These are phyloP conservation scores for Tringa solitaria DNA, from an alignment of 2,113 vertebrate genomes.

Conservation along the genomic window DNA sequence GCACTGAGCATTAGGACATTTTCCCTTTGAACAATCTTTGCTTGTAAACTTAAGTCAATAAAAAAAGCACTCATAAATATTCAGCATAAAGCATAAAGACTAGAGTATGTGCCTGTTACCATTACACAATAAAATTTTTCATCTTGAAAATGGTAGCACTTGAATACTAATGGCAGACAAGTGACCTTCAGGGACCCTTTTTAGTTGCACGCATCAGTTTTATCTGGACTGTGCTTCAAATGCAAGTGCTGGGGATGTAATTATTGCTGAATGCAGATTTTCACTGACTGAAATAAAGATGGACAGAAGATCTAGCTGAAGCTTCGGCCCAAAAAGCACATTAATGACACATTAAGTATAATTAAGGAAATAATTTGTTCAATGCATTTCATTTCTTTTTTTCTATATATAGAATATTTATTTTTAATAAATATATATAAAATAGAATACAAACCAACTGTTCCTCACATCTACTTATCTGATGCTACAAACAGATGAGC, in stretches of 20 bases:
- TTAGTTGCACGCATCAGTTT: neutral
- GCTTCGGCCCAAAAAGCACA: neutral
- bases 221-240: neutral
- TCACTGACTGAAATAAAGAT: neutral
- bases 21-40: neutral
- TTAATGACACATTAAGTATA: neutral
- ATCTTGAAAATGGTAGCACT: neutral
- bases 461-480: neutral
- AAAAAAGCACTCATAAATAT: neutral
- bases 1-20: neutral
- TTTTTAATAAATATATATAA: neutral
- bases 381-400: neutral
- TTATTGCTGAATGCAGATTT: neutral
- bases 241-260: neutral
- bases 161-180: neutral
- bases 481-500: rapidly evolving
- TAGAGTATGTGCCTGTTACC: neutral
- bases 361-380: neutral
- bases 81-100: neutral
- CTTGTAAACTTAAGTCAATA: neutral
- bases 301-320: neutral
- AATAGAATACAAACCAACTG: neutral
- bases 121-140: neutral
- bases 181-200: neutral
- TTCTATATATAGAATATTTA: neutral